Evolutionary conservation across 2,113 vertebrate species (phyloP), one percentile per base, ranked within the genome.

Genomic region (Tricholaema leucomelas): DNA sequence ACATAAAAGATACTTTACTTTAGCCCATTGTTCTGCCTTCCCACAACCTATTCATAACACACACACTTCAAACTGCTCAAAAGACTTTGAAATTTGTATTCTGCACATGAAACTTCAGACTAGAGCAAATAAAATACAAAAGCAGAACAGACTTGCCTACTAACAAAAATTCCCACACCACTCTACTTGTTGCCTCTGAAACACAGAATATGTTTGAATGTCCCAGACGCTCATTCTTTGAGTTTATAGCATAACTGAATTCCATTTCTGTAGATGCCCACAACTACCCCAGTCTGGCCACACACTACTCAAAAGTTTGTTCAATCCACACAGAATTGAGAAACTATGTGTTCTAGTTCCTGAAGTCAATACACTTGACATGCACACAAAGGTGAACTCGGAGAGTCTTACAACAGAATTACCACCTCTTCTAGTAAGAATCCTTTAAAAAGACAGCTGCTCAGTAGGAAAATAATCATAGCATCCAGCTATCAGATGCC

Each of bases 1-100:
- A 58, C 78, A 91, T 64, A 90, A 91, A 93, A 91, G 87, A 77
- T n/a, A 66, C 67, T 94, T 95, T 48, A 77, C 86, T 95, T 94
- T 9, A 93, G 88, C 28, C 58, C 58, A 85, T 83, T 95, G 82
- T 95, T 95, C 88, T 8, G 72, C 82, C 81, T 80, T 92, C 88
- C 91, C 91, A 91, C 91, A 91, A 77, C 61, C 93, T 91, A 95
- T 92, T 95, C 87, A 96, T 24, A 78, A 78, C 27, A 48, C 79
- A 78, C 77, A 75, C 91, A 91, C 89, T 94, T 91, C 71, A 85
- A 60, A 74, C 80, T 56, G 76, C 54, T 95, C 82, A 94, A 94
- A 94, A 85, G 95, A 85, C 71, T 76, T 28, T 63, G 82, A 87
- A 81, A 96, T 95, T 91, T 95, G 95, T 96, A 95, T 95, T 95